phyloP scores from a whole-genome alignment of 23 tunicate species.

The Corella eumyota region DNA sequence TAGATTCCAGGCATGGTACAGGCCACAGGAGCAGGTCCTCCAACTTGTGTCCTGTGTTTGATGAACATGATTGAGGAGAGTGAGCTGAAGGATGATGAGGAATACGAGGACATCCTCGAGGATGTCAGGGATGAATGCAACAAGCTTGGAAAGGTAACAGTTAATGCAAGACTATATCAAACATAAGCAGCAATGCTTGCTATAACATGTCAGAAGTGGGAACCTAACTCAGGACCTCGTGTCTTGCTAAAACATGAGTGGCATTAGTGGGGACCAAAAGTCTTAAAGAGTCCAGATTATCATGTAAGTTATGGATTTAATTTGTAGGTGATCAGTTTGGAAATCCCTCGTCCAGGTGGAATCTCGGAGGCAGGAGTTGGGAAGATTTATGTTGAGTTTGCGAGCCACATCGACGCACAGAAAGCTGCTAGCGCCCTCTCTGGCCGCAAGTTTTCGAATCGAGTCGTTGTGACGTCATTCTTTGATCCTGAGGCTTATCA shows the following conservation, averaged over 20 bases:
- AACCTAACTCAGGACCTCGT: no score
- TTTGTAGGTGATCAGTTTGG: constrained; percentile 68
- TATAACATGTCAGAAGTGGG: no score
- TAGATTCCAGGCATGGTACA: constrained; percentile 88
- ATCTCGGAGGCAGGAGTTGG: constrained; percentile 83
- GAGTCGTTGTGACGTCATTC: constrained; percentile 92
- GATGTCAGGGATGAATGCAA: constrained; percentile 95
- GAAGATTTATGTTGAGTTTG: constrained; percentile 90
- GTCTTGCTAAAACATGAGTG: no score
- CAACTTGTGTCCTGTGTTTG: constrained; percentile 72
- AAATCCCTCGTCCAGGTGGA: constrained; percentile 88
- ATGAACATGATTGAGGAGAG: constrained; percentile 83
- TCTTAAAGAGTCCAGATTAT: no score
- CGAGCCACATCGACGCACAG: constrained; percentile 40
- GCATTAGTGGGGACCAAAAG: no score
- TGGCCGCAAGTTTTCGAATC: constrained; percentile 89
- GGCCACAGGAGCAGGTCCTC: constrained; percentile 62
- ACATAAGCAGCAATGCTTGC: not conserved
- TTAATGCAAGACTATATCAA: not conserved
- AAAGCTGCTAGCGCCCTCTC: constrained; percentile 83
- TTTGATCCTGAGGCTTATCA: constrained; percentile 94
- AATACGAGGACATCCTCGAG: constrained; percentile 92
- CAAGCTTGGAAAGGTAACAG: constrained; percentile 91
- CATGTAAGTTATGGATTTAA: no score
- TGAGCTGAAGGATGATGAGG: constrained; percentile 83